A percentile compares a stretch with the other conserved stretches of the same genome.
phyloP scores from a whole-genome alignment of 2,113 vertebrate genomes.

The Dipodomys spectabilis region DNA sequence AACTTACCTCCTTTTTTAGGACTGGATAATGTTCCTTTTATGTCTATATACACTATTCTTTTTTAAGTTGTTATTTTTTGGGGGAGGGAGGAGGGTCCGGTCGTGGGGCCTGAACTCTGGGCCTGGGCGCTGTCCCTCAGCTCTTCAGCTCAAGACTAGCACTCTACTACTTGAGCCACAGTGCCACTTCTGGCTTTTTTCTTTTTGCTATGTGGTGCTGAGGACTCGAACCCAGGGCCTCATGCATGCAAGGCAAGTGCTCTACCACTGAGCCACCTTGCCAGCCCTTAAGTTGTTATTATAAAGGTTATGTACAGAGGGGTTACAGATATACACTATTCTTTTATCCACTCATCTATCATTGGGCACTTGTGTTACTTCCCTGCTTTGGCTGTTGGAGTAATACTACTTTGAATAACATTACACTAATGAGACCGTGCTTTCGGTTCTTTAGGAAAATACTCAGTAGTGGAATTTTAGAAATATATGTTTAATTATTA shows the following conservation, averaged over 20 bases:
- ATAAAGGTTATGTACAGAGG: too few species aligned
- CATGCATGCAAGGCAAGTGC: too few species aligned
- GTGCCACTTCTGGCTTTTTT: too few species aligned
- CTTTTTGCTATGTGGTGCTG: too few species aligned
- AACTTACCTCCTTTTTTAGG: slow-evolving; percentile 3
- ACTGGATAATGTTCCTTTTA: background rate
- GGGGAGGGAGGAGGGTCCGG: too few species aligned
- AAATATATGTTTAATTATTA: background rate
- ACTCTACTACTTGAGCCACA: too few species aligned
- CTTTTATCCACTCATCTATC: background rate
- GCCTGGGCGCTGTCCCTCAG: too few species aligned
- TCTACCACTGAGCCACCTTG: too few species aligned
- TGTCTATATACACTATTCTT: background rate
- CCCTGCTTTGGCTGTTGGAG: background rate
- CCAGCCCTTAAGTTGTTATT: too few species aligned
- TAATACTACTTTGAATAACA: background rate
- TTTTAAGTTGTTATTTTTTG: background rate
- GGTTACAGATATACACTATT: background rate
- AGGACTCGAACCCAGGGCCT: too few species aligned
- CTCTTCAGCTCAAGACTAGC: too few species aligned
- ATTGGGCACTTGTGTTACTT: background rate
- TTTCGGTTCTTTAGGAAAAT: background rate
- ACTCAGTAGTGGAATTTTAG: background rate
- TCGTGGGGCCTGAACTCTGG: too few species aligned
- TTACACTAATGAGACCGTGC: background rate